Conservation (phyloP, 2,113 vertebrate species). For the Glaucidium brasilianum region DNA sequence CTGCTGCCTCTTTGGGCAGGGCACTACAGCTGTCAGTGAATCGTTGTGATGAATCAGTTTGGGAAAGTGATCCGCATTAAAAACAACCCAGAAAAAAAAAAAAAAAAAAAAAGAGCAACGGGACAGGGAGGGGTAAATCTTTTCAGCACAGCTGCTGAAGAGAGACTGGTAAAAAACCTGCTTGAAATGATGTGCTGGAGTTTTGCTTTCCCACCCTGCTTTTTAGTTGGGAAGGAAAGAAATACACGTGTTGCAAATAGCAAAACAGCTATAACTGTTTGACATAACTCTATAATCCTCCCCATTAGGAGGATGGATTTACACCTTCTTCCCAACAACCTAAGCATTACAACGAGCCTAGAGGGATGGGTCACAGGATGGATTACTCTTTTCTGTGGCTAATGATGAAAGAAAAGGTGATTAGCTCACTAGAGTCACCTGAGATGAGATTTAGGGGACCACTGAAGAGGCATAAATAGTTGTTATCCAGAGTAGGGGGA, state of each 20-base stretch:
- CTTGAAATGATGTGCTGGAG: neutral
- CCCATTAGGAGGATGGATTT: neutral
- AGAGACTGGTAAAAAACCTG: neutral
- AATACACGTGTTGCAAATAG: neutral
- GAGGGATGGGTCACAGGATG: neutral
- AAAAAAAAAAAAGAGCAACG: neutral
- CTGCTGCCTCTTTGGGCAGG: neutral
- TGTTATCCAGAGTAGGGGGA: neutral
- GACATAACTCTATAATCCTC: neutral
- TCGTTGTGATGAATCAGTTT: neutral
- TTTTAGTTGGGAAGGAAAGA: neutral
- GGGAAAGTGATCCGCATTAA: neutral
- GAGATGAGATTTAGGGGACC: neutral
- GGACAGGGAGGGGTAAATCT: neutral
- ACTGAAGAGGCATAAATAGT: neutral
- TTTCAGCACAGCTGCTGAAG: neutral
- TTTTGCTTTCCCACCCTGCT: neutral
- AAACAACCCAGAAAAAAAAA: neutral
- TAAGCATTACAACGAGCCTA: neutral
- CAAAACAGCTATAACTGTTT: neutral
- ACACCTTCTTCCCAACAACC: neutral
- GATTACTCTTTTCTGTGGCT: neutral
- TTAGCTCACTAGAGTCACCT: conserved; percentile 9
- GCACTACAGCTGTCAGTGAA: neutral
- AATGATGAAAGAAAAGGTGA: conserved; percentile 14